Conservation (phyloP, 2,113 vertebrate genomes). For the Raja brachyura region DNA sequence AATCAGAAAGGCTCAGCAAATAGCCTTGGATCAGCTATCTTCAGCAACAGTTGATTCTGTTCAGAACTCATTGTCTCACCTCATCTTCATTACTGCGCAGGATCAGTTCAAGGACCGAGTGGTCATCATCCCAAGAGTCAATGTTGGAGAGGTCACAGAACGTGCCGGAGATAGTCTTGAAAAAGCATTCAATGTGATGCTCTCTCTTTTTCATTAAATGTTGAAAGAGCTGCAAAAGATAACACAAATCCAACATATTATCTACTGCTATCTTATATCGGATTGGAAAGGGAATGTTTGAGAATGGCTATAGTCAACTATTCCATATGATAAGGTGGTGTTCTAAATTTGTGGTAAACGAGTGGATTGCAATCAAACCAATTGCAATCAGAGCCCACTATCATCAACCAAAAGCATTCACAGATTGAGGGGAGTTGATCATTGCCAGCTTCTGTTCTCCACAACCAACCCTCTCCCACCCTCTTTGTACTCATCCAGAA, state of each 20-base stretch:
- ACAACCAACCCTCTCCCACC: too few species aligned
- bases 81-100: constrained; percentile 76
- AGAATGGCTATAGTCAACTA: background rate
- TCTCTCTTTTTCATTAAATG: constrained; percentile 76
- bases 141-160: constrained; percentile 91
- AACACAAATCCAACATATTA: background rate
- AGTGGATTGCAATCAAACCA: too few species aligned
- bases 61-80: constrained; percentile 51
- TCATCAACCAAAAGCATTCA: too few species aligned
- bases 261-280: background rate
- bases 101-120: constrained; percentile 87
- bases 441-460: too few species aligned
- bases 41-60: constrained; percentile 32
- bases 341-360: background rate
- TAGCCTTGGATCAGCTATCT: background rate
- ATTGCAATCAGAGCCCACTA: too few species aligned
- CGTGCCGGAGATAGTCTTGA: constrained; percentile 73
- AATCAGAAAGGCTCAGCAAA: background rate
- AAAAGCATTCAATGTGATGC: constrained; percentile 74
- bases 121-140: constrained; percentile 81
- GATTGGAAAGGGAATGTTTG: background rate
- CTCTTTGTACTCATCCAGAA: too few species aligned
- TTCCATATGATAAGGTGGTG: background rate
- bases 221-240: constrained; percentile 71
- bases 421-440: too few species aligned